Evolutionary conservation across 1,140 invertebrate species (phyloP), one percentile per base, ranked within the genome.

Genomic region (Tigriopus japonicus): DNA sequence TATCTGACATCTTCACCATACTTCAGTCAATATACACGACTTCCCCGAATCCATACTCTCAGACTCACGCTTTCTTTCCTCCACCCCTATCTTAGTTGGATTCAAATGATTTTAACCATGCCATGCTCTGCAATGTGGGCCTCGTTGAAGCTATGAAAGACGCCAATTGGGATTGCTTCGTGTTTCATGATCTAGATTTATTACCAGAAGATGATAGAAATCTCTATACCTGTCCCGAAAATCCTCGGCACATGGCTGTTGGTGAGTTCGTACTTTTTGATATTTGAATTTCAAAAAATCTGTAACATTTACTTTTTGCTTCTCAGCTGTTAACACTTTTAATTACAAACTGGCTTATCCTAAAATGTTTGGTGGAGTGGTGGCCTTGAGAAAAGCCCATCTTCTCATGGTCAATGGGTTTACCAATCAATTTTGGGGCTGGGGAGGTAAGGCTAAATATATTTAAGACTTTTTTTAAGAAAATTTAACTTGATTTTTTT

Each of bases 111-210:
- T 97, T 96, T 70, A 96, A 96, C 71, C 78, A 90, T 59, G 93
- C 87, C 1, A 85, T 86, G 76, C 75, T 96, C 51, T 87, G 96
- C 82, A 97, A 97, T 72, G 82, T 95, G 15, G 93, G 91, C 7
- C 94, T 84, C 71, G 77, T 80, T 43, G 90, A 95, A 72, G 84
- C 87, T 1, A 71, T 82, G 64, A 86, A 86, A 68, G n/a, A 17
- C 3, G 72, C 81, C 42, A 77, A 80, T 45, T 49, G 45, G 45
- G 81, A 88, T 67, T 96, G 91, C 73, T 93, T 92, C 72, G 81
- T 95, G 63, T 95, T 95, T 73, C 91, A 96, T 73, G 93, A 96
- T 71, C 87, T 97, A 17, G 91, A 96, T 72, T 77, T 95, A 53
- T 72, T 96, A 67, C 90, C 92, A 6, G 84, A 94, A 68, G 86